Conservation (phyloP, 1,140 invertebrate species). For the Drosophila ananassae region DNA sequence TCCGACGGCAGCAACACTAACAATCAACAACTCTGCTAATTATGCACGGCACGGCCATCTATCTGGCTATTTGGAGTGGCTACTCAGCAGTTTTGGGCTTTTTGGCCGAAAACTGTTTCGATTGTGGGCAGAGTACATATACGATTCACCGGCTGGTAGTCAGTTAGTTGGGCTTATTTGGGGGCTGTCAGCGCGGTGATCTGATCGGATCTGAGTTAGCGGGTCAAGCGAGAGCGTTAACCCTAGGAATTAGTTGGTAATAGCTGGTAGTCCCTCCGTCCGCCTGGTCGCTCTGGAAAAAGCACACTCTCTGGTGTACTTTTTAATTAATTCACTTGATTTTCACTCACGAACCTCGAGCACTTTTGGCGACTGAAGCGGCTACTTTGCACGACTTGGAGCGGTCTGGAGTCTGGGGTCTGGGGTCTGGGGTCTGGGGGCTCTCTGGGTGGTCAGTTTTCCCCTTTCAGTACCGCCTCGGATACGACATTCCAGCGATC, state of each 20-base stretch:
- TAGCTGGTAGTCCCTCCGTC: too few species aligned
- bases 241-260: background rate
- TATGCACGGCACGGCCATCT: constrained; percentile 57
- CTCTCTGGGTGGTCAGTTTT: constrained; percentile 53
- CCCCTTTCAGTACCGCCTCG: background rate
- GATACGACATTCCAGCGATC: background rate
- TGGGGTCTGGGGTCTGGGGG: constrained; percentile 13
- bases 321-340: constrained; percentile 47
- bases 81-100: constrained; percentile 44
- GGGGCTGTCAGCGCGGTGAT: background rate
- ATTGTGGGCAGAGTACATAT: constrained; percentile 9
- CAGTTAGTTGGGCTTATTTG: background rate
- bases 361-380: constrained; percentile 33
- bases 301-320: background rate
- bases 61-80: constrained; percentile 55
- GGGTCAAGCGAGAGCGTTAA: constrained; percentile 9
- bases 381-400: constrained; percentile 62
- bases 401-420: constrained; percentile 14
- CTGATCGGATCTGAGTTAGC: background rate
- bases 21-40: constrained; percentile 62
- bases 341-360: constrained; percentile 29
- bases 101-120: constrained; percentile 31
- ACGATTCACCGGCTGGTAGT: constrained; percentile 16
- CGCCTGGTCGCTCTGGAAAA: too few species aligned
- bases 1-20: constrained; percentile 9